Base-by-base conservation (phyloP, 2,888 invertebrate genomes). In the Callosobruchus maculatus region DNA sequence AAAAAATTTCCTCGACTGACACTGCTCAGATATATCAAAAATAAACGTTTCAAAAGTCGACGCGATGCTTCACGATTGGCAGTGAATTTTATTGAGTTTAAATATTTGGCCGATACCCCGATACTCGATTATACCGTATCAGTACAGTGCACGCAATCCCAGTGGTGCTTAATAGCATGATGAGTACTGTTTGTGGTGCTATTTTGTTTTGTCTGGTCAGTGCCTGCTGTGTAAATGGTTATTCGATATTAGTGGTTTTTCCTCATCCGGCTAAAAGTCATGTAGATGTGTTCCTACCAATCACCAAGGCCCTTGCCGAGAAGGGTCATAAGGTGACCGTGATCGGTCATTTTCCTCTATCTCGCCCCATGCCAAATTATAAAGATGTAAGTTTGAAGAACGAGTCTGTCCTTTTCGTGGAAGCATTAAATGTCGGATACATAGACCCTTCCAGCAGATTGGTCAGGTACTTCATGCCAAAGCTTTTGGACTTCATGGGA, bases 181-280 rank as follows among this genome's bases (percentile, higher is more conserved):
- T 20, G 18, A 21, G 1, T 22, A 21, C 13, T 68, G 21, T 68
- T 20, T 68, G 7, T 0, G 20, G 1, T 2, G 13, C 20, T 2
- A 68, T 68, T 22, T 68, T 22, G 22, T 68, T 68, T 5, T 68
- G 7, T 20, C 4, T 68, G 18, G 21, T 21, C 5, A 9, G 7
- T 5, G 22, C 7, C 5, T 68, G 9, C 21, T 71, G 71, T 74
- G 67, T 21, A 49, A 49, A 49, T 49, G 20, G 87, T 70, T 89
- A 88, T 72, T 90, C 89, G 75, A 91, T 94, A 76, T 86, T 94
- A 30, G 92, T 90, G 20, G 85, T 93, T 76, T 92, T 93, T 82
- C 91, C 91, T 0, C 92, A 93, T 81, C 88, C 89, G 18, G 93
- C 93, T 0, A 92, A 90, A 80, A 94, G 94, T 75, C 94, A 94